Evolutionary conservation across 2,113 vertebrate species (phyloP).

Genomic region (Sphaerodactylus townsendi): DNA sequence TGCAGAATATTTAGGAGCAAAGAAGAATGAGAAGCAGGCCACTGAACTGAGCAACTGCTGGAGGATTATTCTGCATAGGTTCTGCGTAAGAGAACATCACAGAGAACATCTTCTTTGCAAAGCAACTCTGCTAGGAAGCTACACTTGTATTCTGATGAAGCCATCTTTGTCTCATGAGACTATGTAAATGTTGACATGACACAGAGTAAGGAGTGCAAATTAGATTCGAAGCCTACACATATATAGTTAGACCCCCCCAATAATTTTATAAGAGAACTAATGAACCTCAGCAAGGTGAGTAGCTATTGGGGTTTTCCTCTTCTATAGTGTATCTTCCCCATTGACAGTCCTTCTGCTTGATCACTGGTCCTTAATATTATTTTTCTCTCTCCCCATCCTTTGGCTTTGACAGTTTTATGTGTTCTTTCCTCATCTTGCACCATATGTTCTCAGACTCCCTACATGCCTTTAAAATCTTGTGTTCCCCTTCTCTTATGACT

Average conservation of each 20-base stretch:
- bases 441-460: not conserved
- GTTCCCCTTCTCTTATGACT: slow-evolving; percentile 4
- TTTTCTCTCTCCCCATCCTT: not conserved
- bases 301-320: not conserved
- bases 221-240: not conserved
- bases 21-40: too few species aligned
- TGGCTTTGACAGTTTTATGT: not conserved
- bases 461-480: not conserved
- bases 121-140: too few species aligned
- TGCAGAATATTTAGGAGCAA: too few species aligned
- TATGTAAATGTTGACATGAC: too few species aligned
- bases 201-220: not conserved
- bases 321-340: not conserved
- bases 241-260: not conserved
- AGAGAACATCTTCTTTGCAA: too few species aligned
- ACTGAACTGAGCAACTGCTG: too few species aligned
- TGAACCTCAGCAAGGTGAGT: rapidly evolving
- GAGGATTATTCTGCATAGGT: too few species aligned
- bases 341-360: not conserved
- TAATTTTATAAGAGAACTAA: not conserved
- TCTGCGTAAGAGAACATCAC: too few species aligned
- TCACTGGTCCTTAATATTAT: not conserved
- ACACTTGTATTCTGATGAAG: too few species aligned
- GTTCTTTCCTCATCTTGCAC: not conserved
- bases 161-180: too few species aligned